Conservation (phyloP, 2,888 invertebrate species). For the Amblyjoppa proteus region DNA sequence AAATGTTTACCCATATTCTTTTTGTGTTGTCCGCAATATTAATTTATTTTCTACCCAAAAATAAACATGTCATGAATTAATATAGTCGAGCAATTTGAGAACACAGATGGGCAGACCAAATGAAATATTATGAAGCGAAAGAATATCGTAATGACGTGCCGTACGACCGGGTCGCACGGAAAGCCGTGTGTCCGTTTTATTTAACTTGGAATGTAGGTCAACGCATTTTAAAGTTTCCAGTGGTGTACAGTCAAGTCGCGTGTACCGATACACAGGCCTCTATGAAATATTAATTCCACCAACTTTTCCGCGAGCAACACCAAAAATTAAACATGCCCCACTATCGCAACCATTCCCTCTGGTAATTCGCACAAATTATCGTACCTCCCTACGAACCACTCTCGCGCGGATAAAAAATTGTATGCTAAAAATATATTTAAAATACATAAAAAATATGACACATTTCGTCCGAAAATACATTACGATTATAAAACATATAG, state of each 20-base stretch:
- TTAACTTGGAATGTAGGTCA: conserved; percentile 25
- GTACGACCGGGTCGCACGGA: conserved; percentile 6
- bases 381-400: neutral
- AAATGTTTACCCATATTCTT: neutral
- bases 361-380: conserved; percentile 9
- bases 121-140: neutral
- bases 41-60: neutral
- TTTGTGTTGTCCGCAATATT: neutral
- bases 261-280: conserved; percentile 3
- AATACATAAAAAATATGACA: no score
- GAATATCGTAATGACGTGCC: neutral
- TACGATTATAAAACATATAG: no score
- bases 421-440: no score
- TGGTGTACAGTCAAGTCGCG: conserved; percentile 12
- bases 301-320: conserved; percentile 1
- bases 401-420: neutral
- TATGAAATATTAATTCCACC: conserved; percentile 16
- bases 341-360: neutral
- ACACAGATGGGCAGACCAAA: neutral
- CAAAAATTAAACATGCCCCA: conserved; percentile 3
- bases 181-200: conserved; percentile 22
- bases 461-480: no score
- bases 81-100: neutral
- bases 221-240: conserved; percentile 13
- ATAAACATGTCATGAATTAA: neutral